phyloP scores from a whole-genome alignment of 2,797 vertebrate species.

The Helarctos malayanus region DNA sequence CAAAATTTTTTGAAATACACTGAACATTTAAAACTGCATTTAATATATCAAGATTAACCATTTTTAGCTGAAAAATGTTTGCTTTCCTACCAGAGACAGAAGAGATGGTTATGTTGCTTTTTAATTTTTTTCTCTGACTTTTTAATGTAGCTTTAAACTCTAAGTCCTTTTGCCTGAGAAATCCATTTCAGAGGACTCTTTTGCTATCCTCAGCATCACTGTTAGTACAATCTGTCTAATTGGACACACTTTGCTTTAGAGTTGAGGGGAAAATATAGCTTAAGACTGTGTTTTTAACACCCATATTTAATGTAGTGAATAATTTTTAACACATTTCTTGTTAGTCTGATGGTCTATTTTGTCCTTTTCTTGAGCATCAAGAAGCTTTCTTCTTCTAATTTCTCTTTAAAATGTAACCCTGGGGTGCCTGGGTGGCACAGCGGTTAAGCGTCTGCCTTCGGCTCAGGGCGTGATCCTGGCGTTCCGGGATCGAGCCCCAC shows the following conservation, averaged over 20 bases:
- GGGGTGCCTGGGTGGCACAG: too few relatives aligned
- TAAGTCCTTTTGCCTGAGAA: neutral
- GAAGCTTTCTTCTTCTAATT: slow-evolving; percentile 8
- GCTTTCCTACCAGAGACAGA: neutral
- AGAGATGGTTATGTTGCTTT: neutral
- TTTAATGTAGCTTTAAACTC: neutral
- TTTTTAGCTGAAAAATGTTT: neutral
- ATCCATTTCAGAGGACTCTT: neutral
- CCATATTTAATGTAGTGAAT: neutral
- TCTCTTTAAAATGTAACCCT: slow-evolving; percentile 15
- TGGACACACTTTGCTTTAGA: neutral
- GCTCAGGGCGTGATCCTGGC: too few relatives aligned
- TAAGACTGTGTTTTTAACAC: neutral
- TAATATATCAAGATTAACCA: neutral
- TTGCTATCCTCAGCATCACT: neutral
- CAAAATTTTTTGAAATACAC: slow-evolving; percentile 1
- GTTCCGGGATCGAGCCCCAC: too few relatives aligned
- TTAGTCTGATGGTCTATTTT: neutral
- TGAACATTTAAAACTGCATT: neutral
- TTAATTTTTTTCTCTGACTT: neutral
- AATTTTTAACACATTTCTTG: neutral
- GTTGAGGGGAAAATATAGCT: neutral
- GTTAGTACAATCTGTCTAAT: neutral
- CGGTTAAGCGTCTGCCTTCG: too few relatives aligned
- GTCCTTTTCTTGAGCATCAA: neutral